phyloP scores from a whole-genome alignment of 2,113 vertebrate species.

The Bambusicola thoracicus region DNA sequence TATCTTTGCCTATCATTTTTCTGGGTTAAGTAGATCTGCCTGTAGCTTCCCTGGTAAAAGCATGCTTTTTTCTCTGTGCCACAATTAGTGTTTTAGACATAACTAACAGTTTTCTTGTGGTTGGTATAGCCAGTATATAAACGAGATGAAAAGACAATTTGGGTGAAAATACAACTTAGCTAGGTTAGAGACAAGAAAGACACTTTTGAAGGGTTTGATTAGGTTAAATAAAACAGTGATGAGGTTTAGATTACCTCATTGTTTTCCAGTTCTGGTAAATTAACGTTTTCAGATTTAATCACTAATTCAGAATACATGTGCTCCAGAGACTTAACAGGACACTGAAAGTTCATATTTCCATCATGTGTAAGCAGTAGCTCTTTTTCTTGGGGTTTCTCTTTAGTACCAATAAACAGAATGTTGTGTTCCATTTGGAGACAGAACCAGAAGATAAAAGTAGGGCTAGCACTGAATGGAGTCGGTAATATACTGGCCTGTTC shows the following conservation, averaged over 20 bases:
- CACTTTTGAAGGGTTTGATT: not conserved
- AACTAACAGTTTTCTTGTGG: not conserved
- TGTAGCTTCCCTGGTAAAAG: not conserved
- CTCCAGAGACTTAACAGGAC: not conserved
- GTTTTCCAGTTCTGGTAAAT: conserved; percentile 25
- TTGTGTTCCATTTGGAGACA: not conserved
- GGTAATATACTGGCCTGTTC: not conserved
- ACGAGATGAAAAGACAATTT: not conserved
- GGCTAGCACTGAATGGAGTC: not conserved
- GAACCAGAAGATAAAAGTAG: not conserved
- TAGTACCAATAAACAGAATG: not conserved
- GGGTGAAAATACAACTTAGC: not conserved
- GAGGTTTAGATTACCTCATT: conserved; percentile 3
- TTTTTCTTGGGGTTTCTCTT: not conserved
- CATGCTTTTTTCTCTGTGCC: not conserved
- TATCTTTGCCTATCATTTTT: not conserved
- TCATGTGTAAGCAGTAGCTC: not conserved
- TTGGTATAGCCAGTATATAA: not conserved
- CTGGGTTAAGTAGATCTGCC: not conserved
- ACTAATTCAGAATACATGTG: not conserved
- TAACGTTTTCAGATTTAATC: conserved; percentile 17
- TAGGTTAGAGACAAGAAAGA: not conserved
- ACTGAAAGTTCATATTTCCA: not conserved
- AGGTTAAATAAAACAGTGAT: not conserved
- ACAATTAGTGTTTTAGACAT: not conserved